Evolutionary conservation across 2,797 vertebrate species (phyloP), one percentile per base, ranked within the genome.

Genomic region (Adelosebastes latens): DNA sequence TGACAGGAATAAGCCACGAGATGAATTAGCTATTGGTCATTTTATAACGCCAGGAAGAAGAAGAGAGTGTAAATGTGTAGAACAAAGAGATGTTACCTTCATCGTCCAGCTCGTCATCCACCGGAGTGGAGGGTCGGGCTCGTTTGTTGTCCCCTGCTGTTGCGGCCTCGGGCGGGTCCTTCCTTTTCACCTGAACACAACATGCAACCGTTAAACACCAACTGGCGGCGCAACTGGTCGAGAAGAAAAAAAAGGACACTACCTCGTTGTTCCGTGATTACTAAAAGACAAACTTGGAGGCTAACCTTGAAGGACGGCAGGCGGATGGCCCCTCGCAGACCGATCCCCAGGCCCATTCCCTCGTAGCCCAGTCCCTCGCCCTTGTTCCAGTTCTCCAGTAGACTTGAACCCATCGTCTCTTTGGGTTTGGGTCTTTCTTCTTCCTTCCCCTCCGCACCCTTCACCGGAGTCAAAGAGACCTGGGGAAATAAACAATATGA

Each of bases 311-410:
- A 99, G 89, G 99, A 99, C 0, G 98, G 98, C 80, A 99, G 85
- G 0, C 98, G 96, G 86, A 99, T 99, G 88, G 97, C 97, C 31
- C 99, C 98, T 1, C 98, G 96, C 42, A 99, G 85, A 18, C 98
- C 96, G 3, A 99, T 99, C 73, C 98, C 97, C 83, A 99, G 88
- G 71, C 98, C 98, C 25, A 99, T 97, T 9, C 97, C 97, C 87
- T 99, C 98, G 0, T 97, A 99, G 64, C 97, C 97, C 65, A 99
- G 93, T 7, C 96, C 97, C 82, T 99, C 98, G 6, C 97, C 98
- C 92, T 99, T 99, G 94, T 97, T 97, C 98, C 98, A 99, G 75
- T 97, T 99, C 93, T 99, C 99, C 89, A 99, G 72, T 65, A 99
- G 93, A 87, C 98, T 98, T 0, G 98, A 98, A 4, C 96, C 94